Base-by-base conservation (phyloP, 2,113 vertebrate species). In the Catharus fuscescens region DNA sequence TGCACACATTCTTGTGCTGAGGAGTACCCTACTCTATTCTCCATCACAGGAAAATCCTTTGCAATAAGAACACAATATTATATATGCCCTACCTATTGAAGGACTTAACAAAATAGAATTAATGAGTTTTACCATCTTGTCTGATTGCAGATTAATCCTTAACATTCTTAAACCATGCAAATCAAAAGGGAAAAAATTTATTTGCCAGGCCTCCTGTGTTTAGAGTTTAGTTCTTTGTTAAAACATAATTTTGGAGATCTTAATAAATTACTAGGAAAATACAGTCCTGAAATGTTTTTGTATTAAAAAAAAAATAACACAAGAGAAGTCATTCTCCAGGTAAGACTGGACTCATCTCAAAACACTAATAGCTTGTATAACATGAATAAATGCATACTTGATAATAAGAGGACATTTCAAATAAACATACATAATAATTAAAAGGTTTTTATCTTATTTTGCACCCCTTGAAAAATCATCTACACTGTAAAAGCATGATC, bases 11-110 rank as follows among this genome's bases (percentile, higher is more conserved):
- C 47, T 66, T 60, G 29, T 28, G 20, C 25, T 28, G n/a, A 56
- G 34, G 34, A 50, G 8, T 25, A 69, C 1, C 0, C 5, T 28
- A 23, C 1, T 0, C 29, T 53, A 34, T 29, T 73, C 44, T 48
- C 12, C 18, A 57, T 10, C 44, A 65, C 1, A 60, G 40, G 19
- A 65, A 79, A 54, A 53, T 12, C 9, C 65, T 5, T 74, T 18
- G 10, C 29, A 89, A 38, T 25, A 59, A 38, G 16, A 82, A 50
- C 6, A 52, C 16, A 38, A 16, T 25, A 11, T 18, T 84, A 62
- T 42, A 87, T 28, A 36, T 36, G 29, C 12, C 56, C 29, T 73
- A n/a, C 6, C 34, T 73, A 56, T 5, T 64, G 56, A 80, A 87
- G 29, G 13, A 59, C 14, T 91, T 57, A n/a, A 65, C 4, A 83